These are phyloP conservation scores for Palythoa grandis DNA, from an alignment of 92 coral and sea anemone genomes.

Conservation along the genomic window DNA sequence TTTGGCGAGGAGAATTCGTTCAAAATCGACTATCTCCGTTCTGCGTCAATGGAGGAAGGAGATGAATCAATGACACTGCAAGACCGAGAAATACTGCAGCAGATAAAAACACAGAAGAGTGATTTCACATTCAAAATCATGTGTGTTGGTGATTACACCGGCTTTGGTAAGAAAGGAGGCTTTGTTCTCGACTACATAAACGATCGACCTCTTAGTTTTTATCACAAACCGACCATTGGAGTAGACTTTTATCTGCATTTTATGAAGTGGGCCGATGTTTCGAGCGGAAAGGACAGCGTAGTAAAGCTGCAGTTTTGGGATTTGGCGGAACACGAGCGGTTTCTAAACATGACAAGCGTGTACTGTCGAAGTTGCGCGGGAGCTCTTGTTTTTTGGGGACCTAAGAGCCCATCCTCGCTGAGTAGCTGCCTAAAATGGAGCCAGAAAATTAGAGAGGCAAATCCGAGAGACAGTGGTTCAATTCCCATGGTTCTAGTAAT, in stretches of 20 bases:
- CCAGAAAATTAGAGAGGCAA: constrained; percentile 85
- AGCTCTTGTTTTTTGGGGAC: constrained; percentile 91
- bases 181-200: constrained; percentile 84
- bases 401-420: constrained; percentile 86
- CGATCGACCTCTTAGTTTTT: constrained; percentile 81
- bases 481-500: constrained; percentile 88
- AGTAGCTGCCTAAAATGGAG: constrained; percentile 84
- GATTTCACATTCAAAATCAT: constrained; percentile 87
- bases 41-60: constrained; percentile 36
- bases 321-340: constrained; percentile 89
- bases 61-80: constrained; percentile 59
- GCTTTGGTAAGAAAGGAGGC: constrained; percentile 92
- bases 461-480: constrained; percentile 55
- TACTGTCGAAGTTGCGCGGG: constrained; percentile 89
- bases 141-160: constrained; percentile 91
- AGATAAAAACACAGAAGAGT: constrained; percentile 76
- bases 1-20: constrained; percentile 34
- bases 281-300: constrained; percentile 57
- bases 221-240: constrained; percentile 90
- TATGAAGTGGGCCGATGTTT: constrained; percentile 68
- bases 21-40: constrained; percentile 21
- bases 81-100: constrained; percentile 80
- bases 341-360: constrained; percentile 83
- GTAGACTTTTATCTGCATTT: constrained; percentile 87
- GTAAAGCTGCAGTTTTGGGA: constrained; percentile 94